Conservation (phyloP, 2,888 invertebrate species). For the Helobdella robusta region DNA sequence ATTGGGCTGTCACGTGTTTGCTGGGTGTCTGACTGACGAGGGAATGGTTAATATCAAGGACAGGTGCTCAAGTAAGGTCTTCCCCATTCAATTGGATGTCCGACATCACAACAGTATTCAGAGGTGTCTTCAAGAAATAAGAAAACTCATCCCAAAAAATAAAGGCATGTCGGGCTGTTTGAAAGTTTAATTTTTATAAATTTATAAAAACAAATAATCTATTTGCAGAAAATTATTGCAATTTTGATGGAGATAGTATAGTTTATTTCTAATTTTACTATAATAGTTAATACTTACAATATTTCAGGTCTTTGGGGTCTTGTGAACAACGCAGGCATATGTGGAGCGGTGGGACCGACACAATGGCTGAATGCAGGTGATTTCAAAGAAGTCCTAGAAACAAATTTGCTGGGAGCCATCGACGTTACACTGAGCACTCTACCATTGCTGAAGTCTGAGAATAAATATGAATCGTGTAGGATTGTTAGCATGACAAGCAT, state of each 20-base stretch:
- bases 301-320: conserved; percentile 45
- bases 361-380: conserved; percentile 43
- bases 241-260: no score
- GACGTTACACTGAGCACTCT: not conserved
- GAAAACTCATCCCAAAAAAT: no score
- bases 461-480: conserved; percentile 40
- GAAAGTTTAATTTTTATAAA: no score
- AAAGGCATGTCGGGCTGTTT: no score
- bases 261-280: no score
- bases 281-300: no score
- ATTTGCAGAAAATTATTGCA: no score
- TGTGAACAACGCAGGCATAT: conserved; percentile 47
- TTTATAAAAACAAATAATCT: no score
- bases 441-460: not conserved
- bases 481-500: conserved; percentile 45
- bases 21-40: conserved; percentile 18
- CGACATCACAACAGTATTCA: conserved; percentile 39
- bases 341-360: conserved; percentile 40
- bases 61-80: conserved; percentile 31
- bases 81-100: conserved; percentile 44
- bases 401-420: conserved; percentile 43
- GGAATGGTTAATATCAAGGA: conserved; percentile 10
- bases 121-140: no score
- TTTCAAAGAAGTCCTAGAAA: conserved; percentile 40
- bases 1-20: conserved; percentile 24